phyloP scores from a whole-genome alignment of 2,888 invertebrate species.

The Tenthredo scrophulariae region DNA sequence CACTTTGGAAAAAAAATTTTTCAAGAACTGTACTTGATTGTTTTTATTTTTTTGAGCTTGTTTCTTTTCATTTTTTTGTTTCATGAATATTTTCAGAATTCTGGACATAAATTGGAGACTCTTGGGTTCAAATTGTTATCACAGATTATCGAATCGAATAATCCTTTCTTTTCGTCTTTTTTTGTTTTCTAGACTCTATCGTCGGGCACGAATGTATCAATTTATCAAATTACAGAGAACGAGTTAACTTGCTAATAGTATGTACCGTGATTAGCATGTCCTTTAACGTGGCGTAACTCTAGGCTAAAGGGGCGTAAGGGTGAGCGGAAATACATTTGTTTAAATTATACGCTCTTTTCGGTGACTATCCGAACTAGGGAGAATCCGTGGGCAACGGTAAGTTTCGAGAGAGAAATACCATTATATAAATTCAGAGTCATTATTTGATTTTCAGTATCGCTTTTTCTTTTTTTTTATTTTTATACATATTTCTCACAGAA shows the following conservation, averaged over 20 bases:
- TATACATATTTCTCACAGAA: neutral
- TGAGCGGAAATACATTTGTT: conserved; percentile 71
- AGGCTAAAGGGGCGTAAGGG: conserved; percentile 62
- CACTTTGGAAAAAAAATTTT: neutral
- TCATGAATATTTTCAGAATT: neutral
- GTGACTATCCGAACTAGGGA: neutral
- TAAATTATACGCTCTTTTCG: conserved; percentile 75
- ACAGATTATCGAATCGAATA: neutral
- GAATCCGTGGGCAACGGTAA: neutral
- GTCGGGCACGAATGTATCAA: neutral
- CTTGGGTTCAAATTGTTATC: neutral
- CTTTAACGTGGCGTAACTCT: conserved; percentile 71
- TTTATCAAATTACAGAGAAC: neutral
- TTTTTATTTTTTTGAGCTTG: neutral
- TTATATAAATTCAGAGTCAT: neutral
- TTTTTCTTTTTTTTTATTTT: neutral
- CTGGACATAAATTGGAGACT: no score
- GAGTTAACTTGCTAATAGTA: conserved; percentile 22
- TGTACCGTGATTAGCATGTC: conserved; percentile 73
- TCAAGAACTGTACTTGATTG: neutral
- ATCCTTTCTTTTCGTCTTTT: neutral
- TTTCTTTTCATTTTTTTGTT: neutral
- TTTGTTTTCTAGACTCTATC: neutral
- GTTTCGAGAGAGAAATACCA: neutral
- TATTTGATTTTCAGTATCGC: no score